A percentile compares a stretch with the other conserved stretches of the same genome.
phyloP scores from a whole-genome alignment of 2,797 vertebrate genomes.

The Orientallactaga sibirica region DNA sequence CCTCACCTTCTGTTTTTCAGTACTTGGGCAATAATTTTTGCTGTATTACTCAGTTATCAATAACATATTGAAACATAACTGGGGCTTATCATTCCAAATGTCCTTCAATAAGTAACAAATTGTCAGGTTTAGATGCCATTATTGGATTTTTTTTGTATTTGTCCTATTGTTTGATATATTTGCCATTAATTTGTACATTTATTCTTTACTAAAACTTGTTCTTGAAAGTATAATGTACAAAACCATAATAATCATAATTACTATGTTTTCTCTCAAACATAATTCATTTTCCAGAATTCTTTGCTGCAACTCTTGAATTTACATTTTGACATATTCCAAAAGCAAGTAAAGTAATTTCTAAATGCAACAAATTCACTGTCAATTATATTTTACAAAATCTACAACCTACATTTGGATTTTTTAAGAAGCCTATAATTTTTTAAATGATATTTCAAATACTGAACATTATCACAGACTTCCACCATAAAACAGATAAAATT shows the following conservation, averaged over 20 bases:
- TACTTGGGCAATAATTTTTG: not conserved
- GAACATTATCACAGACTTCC: not conserved
- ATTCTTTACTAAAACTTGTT: not conserved
- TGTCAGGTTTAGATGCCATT: not conserved
- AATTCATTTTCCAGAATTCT: not conserved
- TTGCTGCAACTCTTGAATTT: not conserved
- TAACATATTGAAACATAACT: not conserved
- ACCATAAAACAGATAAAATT: not conserved
- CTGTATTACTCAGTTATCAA: not conserved
- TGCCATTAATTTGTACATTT: not conserved
- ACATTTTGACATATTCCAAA: not conserved
- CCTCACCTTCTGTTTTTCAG: not conserved
- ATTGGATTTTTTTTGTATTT: not conserved
- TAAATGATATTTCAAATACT: not conserved
- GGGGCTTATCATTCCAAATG: not conserved
- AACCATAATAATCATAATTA: not conserved
- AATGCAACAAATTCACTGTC: not conserved
- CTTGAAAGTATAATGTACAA: not conserved
- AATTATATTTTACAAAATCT: not conserved
- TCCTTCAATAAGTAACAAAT: not conserved
- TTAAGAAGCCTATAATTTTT: not conserved
- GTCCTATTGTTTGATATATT: not conserved
- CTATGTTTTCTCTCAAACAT: not conserved
- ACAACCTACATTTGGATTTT: not conserved
- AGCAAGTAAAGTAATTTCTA: constrained; percentile 26